Conservation (phyloP, 2,113 vertebrate genomes). For the Cyphomyrus discorhynchus region DNA sequence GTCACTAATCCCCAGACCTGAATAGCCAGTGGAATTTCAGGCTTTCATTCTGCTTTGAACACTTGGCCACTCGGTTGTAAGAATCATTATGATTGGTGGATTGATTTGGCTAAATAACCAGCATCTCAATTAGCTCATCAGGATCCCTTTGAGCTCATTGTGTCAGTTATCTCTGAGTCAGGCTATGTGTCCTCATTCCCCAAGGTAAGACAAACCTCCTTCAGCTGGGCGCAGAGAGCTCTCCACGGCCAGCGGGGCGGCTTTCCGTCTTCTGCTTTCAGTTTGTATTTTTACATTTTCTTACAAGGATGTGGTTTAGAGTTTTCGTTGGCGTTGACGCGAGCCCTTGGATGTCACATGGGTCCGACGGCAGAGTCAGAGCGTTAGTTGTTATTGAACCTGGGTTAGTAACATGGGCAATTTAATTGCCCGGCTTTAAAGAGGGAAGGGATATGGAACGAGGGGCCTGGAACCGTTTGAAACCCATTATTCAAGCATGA, state of each 20-base stretch:
- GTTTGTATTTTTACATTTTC: background rate
- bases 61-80: background rate
- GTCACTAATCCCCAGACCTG: background rate
- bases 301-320: background rate
- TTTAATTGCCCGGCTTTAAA: background rate
- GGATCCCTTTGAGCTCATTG: background rate
- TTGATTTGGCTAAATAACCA: background rate
- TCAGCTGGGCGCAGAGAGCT: background rate
- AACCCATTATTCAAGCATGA: background rate
- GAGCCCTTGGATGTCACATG: background rate
- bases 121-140: background rate
- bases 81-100: background rate
- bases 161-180: background rate
- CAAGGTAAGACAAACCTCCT: background rate
- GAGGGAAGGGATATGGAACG: background rate
- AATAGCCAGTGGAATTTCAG: background rate
- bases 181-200: background rate
- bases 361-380: background rate
- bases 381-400: background rate
- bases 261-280: background rate
- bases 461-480: slow-evolving; percentile 9
- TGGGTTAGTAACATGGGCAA: background rate
- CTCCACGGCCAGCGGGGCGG: too few relatives aligned
- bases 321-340: background rate
- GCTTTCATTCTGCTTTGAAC: background rate